Base-by-base conservation (phyloP, 1,140 invertebrate species). In the Euglossa dilemma region DNA sequence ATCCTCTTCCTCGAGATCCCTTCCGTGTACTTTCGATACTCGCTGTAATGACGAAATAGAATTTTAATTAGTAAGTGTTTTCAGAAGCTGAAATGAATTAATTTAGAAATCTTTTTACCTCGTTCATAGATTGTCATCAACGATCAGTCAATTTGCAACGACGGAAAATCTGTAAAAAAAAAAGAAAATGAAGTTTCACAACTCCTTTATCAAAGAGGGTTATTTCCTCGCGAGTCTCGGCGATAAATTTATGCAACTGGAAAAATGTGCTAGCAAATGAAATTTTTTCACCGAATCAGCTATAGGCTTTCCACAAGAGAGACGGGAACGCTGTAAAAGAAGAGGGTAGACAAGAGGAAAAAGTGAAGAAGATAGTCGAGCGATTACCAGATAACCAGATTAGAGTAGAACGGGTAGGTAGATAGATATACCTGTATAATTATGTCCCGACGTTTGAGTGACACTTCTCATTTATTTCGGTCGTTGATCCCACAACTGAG, bases 401-500 rank as follows among this genome's bases (percentile, higher is more conserved):
- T 92, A 91, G 84, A 87, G 52, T 56, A 66, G 20, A 79, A 84
- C 45, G 59, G 67, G 74, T 80, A 85, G 67, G 63, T 76, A 71
- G 73, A 86, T 85, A 84, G 71, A 86, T 87, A 81, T 85, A 84
- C 80, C 66, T 79, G 80, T 80, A 88, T 89, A 92, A 92, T 92
- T 91, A 92, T 89, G 85, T 84, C 77, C 82, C 67, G 90, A 92
- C 90, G 86, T 91, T 92, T 92, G 90, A 92, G 82, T 91, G 92
- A 91, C 90, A 89, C 84, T 91, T 93, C 90, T 92, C 89, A 92
- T 92, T 93, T 91, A 91, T 92, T 91, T 91, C 83, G 86, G 77
- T 86, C 81, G 85, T 87, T 87, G 71, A 89, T 88, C 84, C 63
- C 43, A 23, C 52, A 52, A 86, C 18, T 47, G 64, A 61, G 23